Base-by-base conservation (phyloP, 2,888 invertebrate species). In the Dynastes tityus region DNA sequence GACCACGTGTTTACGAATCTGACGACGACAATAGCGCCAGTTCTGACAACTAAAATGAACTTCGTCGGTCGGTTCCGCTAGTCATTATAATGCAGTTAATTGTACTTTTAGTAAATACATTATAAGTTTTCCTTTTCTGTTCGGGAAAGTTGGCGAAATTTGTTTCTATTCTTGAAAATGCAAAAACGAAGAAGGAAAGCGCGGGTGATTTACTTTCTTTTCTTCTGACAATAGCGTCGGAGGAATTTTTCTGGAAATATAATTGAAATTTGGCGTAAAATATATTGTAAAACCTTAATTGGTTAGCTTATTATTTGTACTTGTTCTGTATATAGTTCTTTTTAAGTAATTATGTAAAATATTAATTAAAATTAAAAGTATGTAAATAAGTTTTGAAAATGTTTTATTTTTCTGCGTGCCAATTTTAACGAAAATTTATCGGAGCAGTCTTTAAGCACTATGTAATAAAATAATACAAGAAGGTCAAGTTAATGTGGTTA, bases 1-100 rank as follows among this genome's bases (percentile, higher is more conserved):
- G 84, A 49, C 83, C 83, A 27, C 80, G 78, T 65, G 74, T 79
- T 63, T 83, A 81, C 22, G 82, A 83, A 78, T 82, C 83, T 5
- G 82, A 82, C 70, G 73, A 73, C 22, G 29, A 53, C 22, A 29
- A 32, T 37, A 61, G 58, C 40, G 51, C 73, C 37, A 73, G 40
- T 13, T 32, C 63, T 9, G 32, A 63, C 9, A 63, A 63, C 11
- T 32, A 29, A 63, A 63, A 63, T 55, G 55, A 55, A n/a, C 3
- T 40, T 65, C 16, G 40, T 40, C 11, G 37, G 13, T 55, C 55
- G 13, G n/a, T 16, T 16, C 55, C n/a, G 55, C 55, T 55, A 55
- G 55, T 55, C 45, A 45, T 8, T 45, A 45, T 45, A 45, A 45
- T 9, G 45, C 45, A 45, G 45, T 45, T 45, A 9, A 45, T 45